Evolutionary conservation across 2,113 vertebrate genomes (phyloP), one percentile per base, ranked within the genome.

Genomic region (Phalacrocorax pelagicus): DNA sequence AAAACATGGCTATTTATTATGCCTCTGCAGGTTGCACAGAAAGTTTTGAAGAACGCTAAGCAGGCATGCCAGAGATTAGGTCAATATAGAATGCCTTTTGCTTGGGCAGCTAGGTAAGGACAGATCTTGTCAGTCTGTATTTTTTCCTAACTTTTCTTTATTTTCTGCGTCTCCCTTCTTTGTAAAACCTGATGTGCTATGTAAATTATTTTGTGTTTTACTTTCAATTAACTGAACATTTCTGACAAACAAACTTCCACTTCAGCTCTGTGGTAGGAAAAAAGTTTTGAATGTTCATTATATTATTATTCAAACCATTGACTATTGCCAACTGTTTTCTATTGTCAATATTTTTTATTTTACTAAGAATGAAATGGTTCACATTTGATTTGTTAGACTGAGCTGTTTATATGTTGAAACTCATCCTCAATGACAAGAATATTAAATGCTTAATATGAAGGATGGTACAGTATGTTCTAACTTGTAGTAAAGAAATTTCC

Each of bases 21-120:
- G 34, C 17, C 92, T 78, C 97, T 96, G 81, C 94, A 99, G 99
- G 99, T 98, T 95, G 99, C 99, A 75, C 99, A 99, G 97, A 99
- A 99, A 96, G 99, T 99, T 95, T 97, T 99, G 97, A 99, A 99
- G 98, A 99, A 99, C 11, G 99, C 99, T 92, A 99, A 99, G 93
- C 98, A 99, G 95, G 99, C 99, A 30, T 99, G 99, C 92, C 98
- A 98, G 89, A 98, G 99, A 75, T 97, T 99, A 55, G 99, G 99
- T 63, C 99, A 99, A 81, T 99, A 99, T 89, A 98, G 98, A 95
- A 99, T 99, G 99, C 99, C 99, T 54, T 99, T 99, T 96, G 99
- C 99, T 24, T 99, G 99, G 99, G 99, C 99, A 95, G 99, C 99
- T 83, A 99, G 99, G 99, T 99, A 98, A 97, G 78, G 49, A 51